Percentiles rank a stretch among this genome's conserved stretches.
These are phyloP conservation scores for Erithacus rubecula DNA, from an alignment of 2,797 vertebrate species.

Conservation along the genomic window DNA sequence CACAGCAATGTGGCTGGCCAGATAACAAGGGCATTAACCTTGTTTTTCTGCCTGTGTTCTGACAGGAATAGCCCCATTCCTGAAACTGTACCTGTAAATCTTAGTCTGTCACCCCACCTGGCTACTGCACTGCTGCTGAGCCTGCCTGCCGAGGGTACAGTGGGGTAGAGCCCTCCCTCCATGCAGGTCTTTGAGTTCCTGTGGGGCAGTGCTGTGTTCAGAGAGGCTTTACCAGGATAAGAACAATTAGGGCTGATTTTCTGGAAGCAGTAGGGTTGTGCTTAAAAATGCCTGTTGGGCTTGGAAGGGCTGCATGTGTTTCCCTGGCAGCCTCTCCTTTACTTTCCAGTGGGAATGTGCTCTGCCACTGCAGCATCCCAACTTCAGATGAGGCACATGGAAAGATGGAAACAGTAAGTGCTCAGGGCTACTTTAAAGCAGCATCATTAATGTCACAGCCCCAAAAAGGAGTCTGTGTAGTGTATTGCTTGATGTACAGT, in stretches of 20 bases:
- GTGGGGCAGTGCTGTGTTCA: not conserved
- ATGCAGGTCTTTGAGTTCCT: not conserved
- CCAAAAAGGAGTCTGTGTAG: not conserved
- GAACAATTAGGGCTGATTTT: not conserved
- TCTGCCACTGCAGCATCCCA: not conserved
- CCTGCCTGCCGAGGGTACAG: accelerated
- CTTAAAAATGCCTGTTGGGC: not conserved
- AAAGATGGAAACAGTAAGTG: not conserved
- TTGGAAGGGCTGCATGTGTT: not conserved
- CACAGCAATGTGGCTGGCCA: not conserved
- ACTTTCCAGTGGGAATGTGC: not conserved
- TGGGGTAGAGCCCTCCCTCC: not conserved
- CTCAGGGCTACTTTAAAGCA: not conserved
- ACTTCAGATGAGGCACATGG: not conserved
- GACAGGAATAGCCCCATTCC: not conserved
- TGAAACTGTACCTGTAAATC: not conserved
- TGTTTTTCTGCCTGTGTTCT: not conserved
- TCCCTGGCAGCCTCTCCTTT: not conserved
- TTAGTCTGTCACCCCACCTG: not conserved
- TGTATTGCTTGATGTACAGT: not conserved
- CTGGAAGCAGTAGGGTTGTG: not conserved
- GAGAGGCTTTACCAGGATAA: not conserved
- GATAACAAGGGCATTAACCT: not conserved
- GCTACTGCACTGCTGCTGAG: not conserved
- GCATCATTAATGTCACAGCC: not conserved